Base-by-base conservation (phyloP, 2,113 vertebrate genomes). In the Eulacestoma nigropectus region DNA sequence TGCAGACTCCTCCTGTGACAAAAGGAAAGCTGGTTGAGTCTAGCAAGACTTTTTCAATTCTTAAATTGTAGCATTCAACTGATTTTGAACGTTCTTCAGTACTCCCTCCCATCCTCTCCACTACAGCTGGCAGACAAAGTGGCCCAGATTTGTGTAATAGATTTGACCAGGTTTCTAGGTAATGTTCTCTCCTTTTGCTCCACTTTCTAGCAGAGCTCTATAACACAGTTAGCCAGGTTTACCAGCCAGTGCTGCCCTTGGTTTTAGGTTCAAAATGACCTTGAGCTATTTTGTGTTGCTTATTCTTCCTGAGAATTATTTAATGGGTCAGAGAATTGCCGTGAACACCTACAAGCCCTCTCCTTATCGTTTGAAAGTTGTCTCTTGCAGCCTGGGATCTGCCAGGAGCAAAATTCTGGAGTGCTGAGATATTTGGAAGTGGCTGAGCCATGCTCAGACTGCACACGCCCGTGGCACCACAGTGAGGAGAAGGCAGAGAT, bases 401-500 rank as follows among this genome's bases (percentile, higher is more conserved):
- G 53, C 41, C 74, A 82, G 65, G 33, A 56, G 15, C 12, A 35
- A 84, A 91, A 12, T 19, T 50, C 12, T 44, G 37, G n/a, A 29
- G 15, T 44, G 62, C 25, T 19, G 52, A 73, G 73, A 12, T 11
- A 11, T 57, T 21, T 29, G 27, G 52, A n/a, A 44, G 26, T 2
- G 10, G 30, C 27, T 42, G 74, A 82, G 60, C 53, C 14, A 7
- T 4, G 3, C 46, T 53, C 80, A 82, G 69, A 8, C 35, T 13
- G 4, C 16, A 4, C 8, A 11, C 11, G 8, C 21, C 53, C 7
- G 0, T 11, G 15, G 1, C 56, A 70, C 64, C 39, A 3, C 15
- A 2, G 6, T 0, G 4, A 53, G n/a, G 63, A 47, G 53, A 70
- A 64, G 2, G 4, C 56, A 50, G 64, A 53, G 68, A 41, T 41